Evolutionary conservation across 2,888 invertebrate genomes (phyloP), one percentile per base, ranked within the genome.

Genomic region (Chorisops tibialis): DNA sequence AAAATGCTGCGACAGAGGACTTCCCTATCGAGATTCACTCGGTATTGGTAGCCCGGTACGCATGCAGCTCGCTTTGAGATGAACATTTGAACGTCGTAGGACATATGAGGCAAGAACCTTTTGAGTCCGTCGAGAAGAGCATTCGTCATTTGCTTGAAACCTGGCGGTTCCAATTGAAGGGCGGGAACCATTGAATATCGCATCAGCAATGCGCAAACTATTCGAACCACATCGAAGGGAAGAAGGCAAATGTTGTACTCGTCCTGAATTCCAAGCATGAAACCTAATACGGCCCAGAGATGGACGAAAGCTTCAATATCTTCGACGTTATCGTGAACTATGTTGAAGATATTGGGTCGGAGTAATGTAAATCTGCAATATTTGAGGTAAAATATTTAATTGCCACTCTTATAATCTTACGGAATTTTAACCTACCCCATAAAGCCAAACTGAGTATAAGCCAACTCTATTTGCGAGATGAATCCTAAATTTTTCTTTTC

Each of bases 391-490:
- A n/a, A n/a, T n/a, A n/a, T n/a, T n/a, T n/a, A n/a, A n/a, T n/a
- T n/a, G n/a, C n/a, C n/a, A n/a, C n/a, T n/a, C n/a, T n/a, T n/a
- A n/a, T n/a, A n/a, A n/a, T n/a, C n/a, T n/a, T n/a, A n/a, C n/a
- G n/a, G n/a, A n/a, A n/a, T n/a, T n/a, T n/a, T n/a, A 51, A 43
- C 39, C 11, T 58, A 67, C 2, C 91, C 92, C 70, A 91, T 82
- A 74, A 93, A 93, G 4, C 90, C 92, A 72, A 89, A 89, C 74
- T 88, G 88, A 0, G 92, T 91, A 6, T 91, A 73, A 0, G 86
- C 86, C 82, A 93, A 83, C 71, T 91, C 91, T 63, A 85, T 80
- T 73, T 93, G 92, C 0, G 86, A 84, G 22, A 91, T 84, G 12
- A 79, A 74, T 0, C 81, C 81, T 2, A 80, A 68, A 5, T 82